Evolutionary conservation across 2,113 vertebrate species (phyloP), one percentile per base, ranked within the genome.

Genomic region (Furnarius figulus): DNA sequence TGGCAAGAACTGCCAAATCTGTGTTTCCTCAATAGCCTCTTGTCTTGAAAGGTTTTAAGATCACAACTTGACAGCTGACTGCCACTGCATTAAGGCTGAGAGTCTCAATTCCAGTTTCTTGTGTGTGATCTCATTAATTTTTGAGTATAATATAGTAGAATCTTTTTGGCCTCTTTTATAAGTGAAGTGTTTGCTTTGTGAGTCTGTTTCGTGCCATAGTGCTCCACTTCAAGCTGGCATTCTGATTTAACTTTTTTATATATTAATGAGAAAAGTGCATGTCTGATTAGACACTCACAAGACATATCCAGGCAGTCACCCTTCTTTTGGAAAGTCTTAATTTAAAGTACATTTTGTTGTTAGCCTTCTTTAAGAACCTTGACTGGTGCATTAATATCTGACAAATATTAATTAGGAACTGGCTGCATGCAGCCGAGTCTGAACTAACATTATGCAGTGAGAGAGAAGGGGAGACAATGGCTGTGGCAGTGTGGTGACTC

Each of bases 11-110:
- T 65, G 30, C 37, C 46, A 58, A 67, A 53, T 78, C 7, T 14
- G 19, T 62, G 49, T 87, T 90, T 25, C 6, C 75, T 52, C 30
- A 59, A 2, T 28, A 49, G 35, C 23, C 5, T 84, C 40, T 75
- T 85, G 50, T 37, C 40, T 76, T 58, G 10, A 66, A 73, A 52
- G 9, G 16, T 52, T 83, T 31, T n/a, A 23, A 52, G 46, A 56
- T 68, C 0, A 0, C 35, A 84, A 4, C 30, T 13, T 77, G 21
- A 31, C 40, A 44, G 40, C 20, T 70, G 49, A 56, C 33, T 40
- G 23, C 12, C 24, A 14, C 46, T 66, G 18, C 33, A 10, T 81
- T 77, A 44, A 30, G 73, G n/a, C 49, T 61, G 2, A 37, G 31
- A 25, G 33, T 72, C 44, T 93, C 25, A 7, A 2, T 52, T 80